Base-by-base conservation (phyloP, 2,888 invertebrate species). In the Limnephilus rhombicus region DNA sequence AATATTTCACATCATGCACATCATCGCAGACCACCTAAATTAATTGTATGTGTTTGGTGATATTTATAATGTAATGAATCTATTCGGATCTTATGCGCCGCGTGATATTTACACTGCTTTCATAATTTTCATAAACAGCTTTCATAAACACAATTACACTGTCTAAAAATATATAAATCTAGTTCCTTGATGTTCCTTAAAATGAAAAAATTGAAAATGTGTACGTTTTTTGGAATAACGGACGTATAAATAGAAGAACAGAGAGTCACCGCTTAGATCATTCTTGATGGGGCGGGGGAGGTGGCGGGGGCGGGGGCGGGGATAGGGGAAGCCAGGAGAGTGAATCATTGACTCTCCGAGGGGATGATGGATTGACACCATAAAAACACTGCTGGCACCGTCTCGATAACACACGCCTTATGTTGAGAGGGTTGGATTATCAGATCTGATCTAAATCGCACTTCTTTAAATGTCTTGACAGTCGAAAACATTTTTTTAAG, bases 311-410 rank as follows among this genome's bases (percentile, higher is more conserved):
- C n/a, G 0, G 49, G 53, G 53, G 53, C 53, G 53, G 53, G 3
- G 53, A 24, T 3, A 9, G 34, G 31, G 31, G 82, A 31, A 9
- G 31, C 29, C 31, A 0, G 29, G 34, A 5, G 82, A 15, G 34
- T 31, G 82, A 82, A 82, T 31, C 82, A 82, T 68, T 68, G 82
- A 29, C 82, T 82, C 31, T 82, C 82, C 9, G 13, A 34, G 34
- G 82, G 82, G 34, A 31, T 82, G 82, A 82, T 31, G 82, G 82
- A 82, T 82, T 82, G 82, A 82, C 82, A 82, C 29, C 29, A 31
- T 82, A 82, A 82, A 82, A 82, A 68, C 68, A 68, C 68, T 68
- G 68, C 68, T 24, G 68, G 68, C 24, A 68, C 24, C 68, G 24
- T 68, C 68, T 68, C 68, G 68, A 68, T 68, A 68, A 68, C 3